Base-by-base conservation (phyloP, 2,113 vertebrate genomes). In the Mesitornis unicolor region DNA sequence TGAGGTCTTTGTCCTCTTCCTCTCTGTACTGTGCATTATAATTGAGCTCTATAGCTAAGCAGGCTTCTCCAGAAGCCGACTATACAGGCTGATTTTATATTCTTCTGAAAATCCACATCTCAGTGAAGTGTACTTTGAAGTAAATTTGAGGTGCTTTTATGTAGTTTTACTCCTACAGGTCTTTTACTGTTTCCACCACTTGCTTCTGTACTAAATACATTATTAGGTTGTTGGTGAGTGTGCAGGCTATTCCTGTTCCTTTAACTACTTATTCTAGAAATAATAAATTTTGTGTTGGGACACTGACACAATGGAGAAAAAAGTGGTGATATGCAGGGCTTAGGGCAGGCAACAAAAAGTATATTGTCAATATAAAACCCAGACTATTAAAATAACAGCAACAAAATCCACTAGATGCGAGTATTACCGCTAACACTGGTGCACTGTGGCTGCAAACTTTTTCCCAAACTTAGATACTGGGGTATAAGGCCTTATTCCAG, bases 1-100 rank as follows among this genome's bases (percentile, higher is more conserved):
- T 95, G 96, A 95, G 91, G 47, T 87, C 91, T 95, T 97, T 96
- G 95, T 96, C 94, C 89, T 97, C 74, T 89, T 92, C 28, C 51
- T 80, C 91, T 93, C 60, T 89, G 48, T 57, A 86, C 76, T 89
- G 80, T 71, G 77, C 77, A 82, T 95, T 87, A 95, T 64, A 97
- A 94, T 84, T 48, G 60, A 93, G 53, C 48, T 92, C 73, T 64
- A 40, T 40, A 95, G 80, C 63, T 91, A 87, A 81, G 86, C 89
- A 94, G 81, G n/a, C 93, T 94, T 94, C 84, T 92, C 60, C 74
- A 95, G 77, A 93, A 95, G 53, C n/a, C 53, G 94, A 33, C 60
- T 35, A 53, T 79, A 95, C 33, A 42, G 65, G 36, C 73, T 94
- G 78, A 95, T 95, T 95, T 96, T 89, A 78, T 73, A 95, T 94